Evolutionary conservation across 1,140 invertebrate genomes (phyloP).

Genomic region (Penaeus japonicus): DNA sequence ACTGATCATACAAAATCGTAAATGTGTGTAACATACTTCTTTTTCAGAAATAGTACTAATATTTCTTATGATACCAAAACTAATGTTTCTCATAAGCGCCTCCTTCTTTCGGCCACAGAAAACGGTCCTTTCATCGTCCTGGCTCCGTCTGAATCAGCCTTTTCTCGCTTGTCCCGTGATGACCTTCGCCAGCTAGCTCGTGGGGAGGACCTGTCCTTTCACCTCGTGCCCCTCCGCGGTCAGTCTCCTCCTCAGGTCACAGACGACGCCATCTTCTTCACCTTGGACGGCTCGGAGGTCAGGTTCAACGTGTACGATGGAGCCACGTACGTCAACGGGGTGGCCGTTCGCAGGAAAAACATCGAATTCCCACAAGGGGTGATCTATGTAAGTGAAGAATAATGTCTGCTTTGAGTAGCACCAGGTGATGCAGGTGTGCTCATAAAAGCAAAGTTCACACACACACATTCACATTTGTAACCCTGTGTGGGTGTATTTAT

Average conservation of each 20-base stretch:
- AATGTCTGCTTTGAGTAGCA: neutral
- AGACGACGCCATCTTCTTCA: slow-evolving; percentile 50
- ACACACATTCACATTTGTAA: too few species aligned
- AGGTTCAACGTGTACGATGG: slow-evolving; percentile 52
- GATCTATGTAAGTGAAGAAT: slow-evolving; percentile 38
- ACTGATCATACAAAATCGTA: too few species aligned
- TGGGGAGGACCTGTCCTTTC: slow-evolving; percentile 44
- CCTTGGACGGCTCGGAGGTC: slow-evolving; percentile 31
- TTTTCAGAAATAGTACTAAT: neutral
- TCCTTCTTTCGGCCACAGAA: slow-evolving; percentile 2
- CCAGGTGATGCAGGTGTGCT: neutral
- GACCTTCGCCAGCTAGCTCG: slow-evolving; percentile 41
- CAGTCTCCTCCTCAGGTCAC: slow-evolving; percentile 41
- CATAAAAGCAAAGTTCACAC: too few species aligned
- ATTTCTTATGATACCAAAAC: neutral
- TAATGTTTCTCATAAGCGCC: neutral
- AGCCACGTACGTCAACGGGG: slow-evolving; percentile 42
- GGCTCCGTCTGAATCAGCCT: slow-evolving; percentile 44
- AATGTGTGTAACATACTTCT: neutral
- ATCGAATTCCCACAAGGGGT: slow-evolving; percentile 38
- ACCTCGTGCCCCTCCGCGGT: slow-evolving; percentile 46
- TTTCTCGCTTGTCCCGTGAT: slow-evolving; percentile 21
- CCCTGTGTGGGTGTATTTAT: too few species aligned
- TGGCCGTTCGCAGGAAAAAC: slow-evolving; percentile 21
- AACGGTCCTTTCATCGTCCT: slow-evolving; percentile 51